Base-by-base conservation (phyloP, 2,888 invertebrate genomes). In the Thymelicus lineola region DNA sequence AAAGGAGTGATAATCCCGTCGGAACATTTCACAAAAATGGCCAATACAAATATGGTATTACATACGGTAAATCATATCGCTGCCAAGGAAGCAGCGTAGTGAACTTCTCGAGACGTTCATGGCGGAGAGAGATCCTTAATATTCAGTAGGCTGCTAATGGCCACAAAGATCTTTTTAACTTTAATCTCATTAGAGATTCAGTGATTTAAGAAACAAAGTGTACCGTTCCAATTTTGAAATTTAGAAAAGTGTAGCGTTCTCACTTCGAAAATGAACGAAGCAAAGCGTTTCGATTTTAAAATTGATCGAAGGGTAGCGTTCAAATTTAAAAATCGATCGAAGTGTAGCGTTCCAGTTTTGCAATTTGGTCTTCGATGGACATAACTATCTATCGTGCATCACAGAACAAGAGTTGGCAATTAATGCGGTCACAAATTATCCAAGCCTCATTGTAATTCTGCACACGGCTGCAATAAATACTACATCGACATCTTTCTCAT, bases 401-500 rank as follows among this genome's bases (percentile, higher is more conserved):
- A 17, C 50, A 15, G 50, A 50, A 66, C 53, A 67, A 61, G 66
- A 58, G 50, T 53, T 66, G 65, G 65, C 66, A 66, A 66, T 66
- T 66, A 66, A 58, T 61, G 45, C 42, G 53, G 60, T 50, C 67
- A 53, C 60, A 67, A 60, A 60, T 67, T 53, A 61, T 53, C 60
- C 60, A 20, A 61, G 60, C 28, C n/a, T 67, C 67, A 67, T 67
- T 67, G 50, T 6, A 53, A 67, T 67, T 60, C 67, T n/a, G 15
- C 42, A 67, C 71, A 69, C 28, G 62, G 55, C 55, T 67, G 64
- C 53, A 69, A 70, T 71, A 74, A 74, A 67, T 73, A 72, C 70
- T 73, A 72, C 70, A 57, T 71, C 69, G 71, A 66, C 66, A 67
- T 61, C 67, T 66, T 42, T 59, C 60, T 66, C 48, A 53, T 62